phyloP scores from a whole-genome alignment of 2,888 invertebrate species.

The Nomada lathburiana region DNA sequence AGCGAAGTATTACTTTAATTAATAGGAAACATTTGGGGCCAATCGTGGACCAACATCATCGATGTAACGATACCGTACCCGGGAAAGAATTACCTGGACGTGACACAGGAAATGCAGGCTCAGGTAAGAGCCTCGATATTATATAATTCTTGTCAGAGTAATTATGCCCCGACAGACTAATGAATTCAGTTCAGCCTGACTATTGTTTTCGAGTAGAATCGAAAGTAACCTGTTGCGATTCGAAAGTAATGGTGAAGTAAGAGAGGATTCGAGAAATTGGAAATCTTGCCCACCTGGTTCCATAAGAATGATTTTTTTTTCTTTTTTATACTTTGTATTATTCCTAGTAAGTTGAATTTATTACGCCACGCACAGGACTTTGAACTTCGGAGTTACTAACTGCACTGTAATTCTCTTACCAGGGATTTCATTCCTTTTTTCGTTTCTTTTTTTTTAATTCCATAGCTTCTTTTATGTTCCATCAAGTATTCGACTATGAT shows the following conservation, averaged over 20 bases:
- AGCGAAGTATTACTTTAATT: background rate
- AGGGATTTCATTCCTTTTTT: too few relatives aligned
- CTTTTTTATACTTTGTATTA: background rate
- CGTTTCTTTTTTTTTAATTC: background rate
- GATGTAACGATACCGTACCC: constrained; percentile 94
- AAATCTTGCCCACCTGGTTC: background rate
- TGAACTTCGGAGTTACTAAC: background rate
- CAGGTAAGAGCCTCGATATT: constrained; percentile 85
- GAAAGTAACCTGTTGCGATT: constrained; percentile 46
- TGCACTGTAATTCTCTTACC: background rate
- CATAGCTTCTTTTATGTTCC: background rate
- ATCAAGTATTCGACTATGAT: background rate
- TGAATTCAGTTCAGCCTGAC: constrained; percentile 17
- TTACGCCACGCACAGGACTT: constrained; percentile 4
- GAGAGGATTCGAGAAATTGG: constrained; percentile 36
- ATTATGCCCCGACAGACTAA: constrained; percentile 23
- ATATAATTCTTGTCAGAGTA: constrained; percentile 28
- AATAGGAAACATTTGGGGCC: constrained; percentile 94
- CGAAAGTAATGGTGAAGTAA: constrained; percentile 33
- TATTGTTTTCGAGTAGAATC: constrained; percentile 40
- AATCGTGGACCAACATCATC: constrained; percentile 93
- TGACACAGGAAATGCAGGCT: constrained; percentile 92
- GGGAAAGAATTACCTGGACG: constrained; percentile 92
- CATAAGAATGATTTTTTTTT: background rate
- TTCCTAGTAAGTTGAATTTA: background rate